A percentile compares a stretch with the other conserved stretches of the same genome.
Conservation (phyloP, 2,888 invertebrate species). For the Dynastes hyllus region DNA sequence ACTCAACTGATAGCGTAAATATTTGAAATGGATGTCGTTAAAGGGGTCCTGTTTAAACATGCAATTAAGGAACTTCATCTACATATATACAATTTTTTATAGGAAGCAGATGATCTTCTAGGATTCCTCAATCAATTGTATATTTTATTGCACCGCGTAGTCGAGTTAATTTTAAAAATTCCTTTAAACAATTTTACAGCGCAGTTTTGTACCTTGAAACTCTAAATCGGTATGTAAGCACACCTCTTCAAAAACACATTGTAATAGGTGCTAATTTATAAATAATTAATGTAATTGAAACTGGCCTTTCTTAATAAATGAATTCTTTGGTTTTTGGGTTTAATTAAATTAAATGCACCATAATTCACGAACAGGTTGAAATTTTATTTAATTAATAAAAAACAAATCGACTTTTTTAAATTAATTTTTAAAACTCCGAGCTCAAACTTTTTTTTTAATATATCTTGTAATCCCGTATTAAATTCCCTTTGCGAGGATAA, state of each 20-base stretch:
- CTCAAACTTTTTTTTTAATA: no score
- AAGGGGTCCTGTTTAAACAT: not conserved
- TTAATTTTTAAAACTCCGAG: no score
- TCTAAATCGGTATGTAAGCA: constrained; percentile 17
- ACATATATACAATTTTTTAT: not conserved
- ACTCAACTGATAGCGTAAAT: constrained; percentile 16
- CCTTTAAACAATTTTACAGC: no score
- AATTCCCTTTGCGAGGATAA: no score
- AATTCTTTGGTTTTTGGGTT: not conserved
- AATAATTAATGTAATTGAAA: constrained; percentile 34
- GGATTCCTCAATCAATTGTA: no score
- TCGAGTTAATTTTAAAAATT: no score
- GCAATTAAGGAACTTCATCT: not conserved
- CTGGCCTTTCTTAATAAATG: not conserved
- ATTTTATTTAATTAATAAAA: no score
- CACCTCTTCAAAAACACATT: constrained; percentile 24
- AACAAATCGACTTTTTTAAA: no score
- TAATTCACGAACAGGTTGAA: not conserved
- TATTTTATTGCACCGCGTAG: no score
- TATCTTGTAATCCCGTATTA: no score
- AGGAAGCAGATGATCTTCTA: constrained; percentile 1
- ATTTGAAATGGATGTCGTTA: constrained; percentile 27
- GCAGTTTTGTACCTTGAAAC: constrained; percentile 6
- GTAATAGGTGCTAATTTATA: constrained; percentile 38
- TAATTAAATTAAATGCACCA: not conserved